Percentiles rank a stretch among this genome's conserved stretches.
Conservation (phyloP, 2,797 vertebrate genomes). For the Danio choprae region DNA sequence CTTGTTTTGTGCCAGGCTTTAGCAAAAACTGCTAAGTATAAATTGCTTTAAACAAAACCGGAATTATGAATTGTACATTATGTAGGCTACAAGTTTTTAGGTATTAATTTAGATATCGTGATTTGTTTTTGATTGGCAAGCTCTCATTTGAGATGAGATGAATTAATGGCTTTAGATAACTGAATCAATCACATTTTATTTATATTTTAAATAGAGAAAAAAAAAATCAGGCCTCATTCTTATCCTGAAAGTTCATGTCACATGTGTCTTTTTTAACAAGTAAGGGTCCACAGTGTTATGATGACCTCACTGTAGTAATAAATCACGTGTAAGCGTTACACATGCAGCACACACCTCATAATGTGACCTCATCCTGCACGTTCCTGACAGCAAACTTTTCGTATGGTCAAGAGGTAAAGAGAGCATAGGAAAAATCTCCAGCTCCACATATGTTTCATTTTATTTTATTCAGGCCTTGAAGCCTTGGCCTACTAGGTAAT, state of each 20-base stretch:
- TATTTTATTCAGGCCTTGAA: conserved; percentile 13
- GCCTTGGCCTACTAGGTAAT: conserved; percentile 12
- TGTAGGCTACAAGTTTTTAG: too few species aligned
- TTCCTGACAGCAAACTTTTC: conserved; percentile 27
- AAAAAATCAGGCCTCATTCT: too few species aligned
- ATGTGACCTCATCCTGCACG: conserved; percentile 41
- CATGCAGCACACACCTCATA: conserved; percentile 24
- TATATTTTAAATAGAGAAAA: too few species aligned
- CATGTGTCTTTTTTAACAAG: conserved; percentile 44
- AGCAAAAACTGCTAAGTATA: too few species aligned
- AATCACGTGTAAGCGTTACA: conserved; percentile 58
- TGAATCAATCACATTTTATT: too few species aligned
- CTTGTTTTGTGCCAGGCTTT: too few species aligned
- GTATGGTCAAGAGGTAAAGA: conserved; percentile 13
- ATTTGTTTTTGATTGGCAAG: too few species aligned
- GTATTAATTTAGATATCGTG: too few species aligned
- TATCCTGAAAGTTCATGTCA: neutral
- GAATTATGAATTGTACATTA: too few species aligned
- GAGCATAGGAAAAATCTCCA: neutral
- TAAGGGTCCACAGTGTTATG: conserved; percentile 34
- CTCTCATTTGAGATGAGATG: too few species aligned
- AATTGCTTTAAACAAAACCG: too few species aligned
- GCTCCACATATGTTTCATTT: conserved; percentile 31
- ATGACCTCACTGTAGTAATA: conserved; percentile 62
- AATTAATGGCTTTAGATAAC: too few species aligned